Conservation (phyloP, 1,140 invertebrate genomes). For the Armadillidium nasatum region DNA sequence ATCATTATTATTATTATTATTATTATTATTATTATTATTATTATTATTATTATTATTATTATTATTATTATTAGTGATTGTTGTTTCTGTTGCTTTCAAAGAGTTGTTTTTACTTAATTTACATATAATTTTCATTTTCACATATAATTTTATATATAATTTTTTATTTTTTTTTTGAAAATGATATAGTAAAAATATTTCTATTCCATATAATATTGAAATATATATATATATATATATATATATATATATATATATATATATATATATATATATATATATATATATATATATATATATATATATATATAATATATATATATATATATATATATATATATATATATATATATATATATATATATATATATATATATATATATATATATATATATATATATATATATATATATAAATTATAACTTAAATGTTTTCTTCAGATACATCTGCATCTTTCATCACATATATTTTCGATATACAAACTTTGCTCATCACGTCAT, state of each 20-base stretch:
- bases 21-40: too few relatives aligned
- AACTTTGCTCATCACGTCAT: neutral
- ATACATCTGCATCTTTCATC: neutral
- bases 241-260: too few relatives aligned
- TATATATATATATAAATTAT: neutral
- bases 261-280: too few relatives aligned
- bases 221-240: too few relatives aligned
- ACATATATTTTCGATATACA: neutral
- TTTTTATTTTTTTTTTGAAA: too few relatives aligned
- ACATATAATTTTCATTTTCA: neutral
- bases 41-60: neutral
- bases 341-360: constrained; percentile 8
- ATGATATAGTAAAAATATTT: too few relatives aligned
- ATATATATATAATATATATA: too few relatives aligned
- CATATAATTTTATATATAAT: too few relatives aligned
- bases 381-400: neutral
- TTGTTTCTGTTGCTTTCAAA: neutral
- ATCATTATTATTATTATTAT: too few relatives aligned
- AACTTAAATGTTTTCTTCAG: neutral
- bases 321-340: constrained; percentile 1
- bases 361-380: neutral
- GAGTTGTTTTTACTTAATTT: neutral
- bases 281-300: too few relatives aligned
- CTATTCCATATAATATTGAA: too few relatives aligned
- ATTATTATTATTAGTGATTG: too few relatives aligned